Evolutionary conservation across 2,888 invertebrate species (phyloP).

Genomic region (Oscheius myriophilus): DNA sequence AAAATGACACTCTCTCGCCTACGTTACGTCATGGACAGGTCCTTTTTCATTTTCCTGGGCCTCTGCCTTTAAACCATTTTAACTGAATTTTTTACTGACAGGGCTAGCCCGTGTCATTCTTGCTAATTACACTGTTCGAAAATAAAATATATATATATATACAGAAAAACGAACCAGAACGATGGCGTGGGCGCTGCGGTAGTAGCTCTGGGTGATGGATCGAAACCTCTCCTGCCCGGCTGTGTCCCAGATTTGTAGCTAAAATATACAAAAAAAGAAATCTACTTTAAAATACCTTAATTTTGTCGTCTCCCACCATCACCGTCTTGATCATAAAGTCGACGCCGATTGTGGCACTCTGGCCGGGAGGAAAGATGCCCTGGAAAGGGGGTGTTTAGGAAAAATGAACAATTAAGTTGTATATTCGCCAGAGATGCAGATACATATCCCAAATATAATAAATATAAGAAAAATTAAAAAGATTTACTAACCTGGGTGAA

Average conservation of each 20-base stretch:
- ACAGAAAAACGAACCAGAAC: slow-evolving; percentile 78
- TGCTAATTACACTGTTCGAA: too few species aligned
- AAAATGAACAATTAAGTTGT: too few species aligned
- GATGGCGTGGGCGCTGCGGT: slow-evolving; percentile 83
- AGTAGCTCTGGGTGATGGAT: slow-evolving; percentile 89
- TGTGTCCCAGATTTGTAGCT: slow-evolving; percentile 99
- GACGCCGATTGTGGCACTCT: slow-evolving; percentile 97
- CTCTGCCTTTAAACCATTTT: too few species aligned
- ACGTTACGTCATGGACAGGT: too few species aligned
- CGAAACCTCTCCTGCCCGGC: slow-evolving; percentile 94
- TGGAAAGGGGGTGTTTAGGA: slow-evolving; percentile 71
- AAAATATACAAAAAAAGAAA: slow-evolving; percentile 53
- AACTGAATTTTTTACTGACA: too few species aligned
- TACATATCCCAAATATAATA: too few species aligned
- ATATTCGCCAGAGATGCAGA: too few species aligned
- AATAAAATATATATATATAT: too few species aligned
- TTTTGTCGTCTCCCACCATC: slow-evolving; percentile 81
- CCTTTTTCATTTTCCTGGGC: too few species aligned
- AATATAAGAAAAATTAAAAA: neutral
- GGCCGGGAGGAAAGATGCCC: slow-evolving; percentile 96
- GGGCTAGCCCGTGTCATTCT: too few species aligned
- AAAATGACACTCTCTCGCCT: too few species aligned
- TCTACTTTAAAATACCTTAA: slow-evolving; percentile 71
- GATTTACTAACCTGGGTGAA: slow-evolving; percentile 87
- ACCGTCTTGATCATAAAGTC: slow-evolving; percentile 99